Percentiles rank a stretch among this genome's conserved stretches.
phyloP scores from a whole-genome alignment of 2,797 vertebrate genomes.

The Manis crassicaudata region DNA sequence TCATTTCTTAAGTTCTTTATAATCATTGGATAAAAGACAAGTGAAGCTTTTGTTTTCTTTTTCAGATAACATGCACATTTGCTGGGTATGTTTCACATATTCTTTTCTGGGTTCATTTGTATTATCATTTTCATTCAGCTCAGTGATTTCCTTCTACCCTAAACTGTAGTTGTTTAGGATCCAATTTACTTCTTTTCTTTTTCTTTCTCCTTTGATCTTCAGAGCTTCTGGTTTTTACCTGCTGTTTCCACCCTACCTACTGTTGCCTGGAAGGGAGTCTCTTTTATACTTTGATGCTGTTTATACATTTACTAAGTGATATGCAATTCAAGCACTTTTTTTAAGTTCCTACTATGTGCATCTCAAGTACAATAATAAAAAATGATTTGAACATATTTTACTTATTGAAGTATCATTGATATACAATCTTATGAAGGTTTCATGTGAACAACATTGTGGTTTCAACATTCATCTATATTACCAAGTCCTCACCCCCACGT shows the following conservation, averaged over 20 bases:
- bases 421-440: no score
- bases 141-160: background rate
- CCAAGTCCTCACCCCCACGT: no score
- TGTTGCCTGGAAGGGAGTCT: background rate
- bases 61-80: background rate
- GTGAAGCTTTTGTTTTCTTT: slow-evolving; percentile 13
- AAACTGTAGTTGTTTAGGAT: background rate
- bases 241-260: background rate
- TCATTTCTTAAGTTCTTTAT: background rate
- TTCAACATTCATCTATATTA: no score
- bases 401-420: no score
- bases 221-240: background rate
- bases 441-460: no score
- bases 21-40: background rate
- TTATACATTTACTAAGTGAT: background rate
- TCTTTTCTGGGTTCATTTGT: slow-evolving; percentile 13
- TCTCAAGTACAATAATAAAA: background rate
- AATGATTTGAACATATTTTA: background rate
- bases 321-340: background rate
- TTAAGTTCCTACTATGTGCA: background rate
- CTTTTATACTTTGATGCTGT: background rate
- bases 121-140: background rate
- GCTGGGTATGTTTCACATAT: background rate
- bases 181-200: background rate
- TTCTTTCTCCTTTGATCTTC: slow-evolving; percentile 27